Base-by-base conservation (phyloP, 1,140 invertebrate genomes). In the Drosophila mojavensis region DNA sequence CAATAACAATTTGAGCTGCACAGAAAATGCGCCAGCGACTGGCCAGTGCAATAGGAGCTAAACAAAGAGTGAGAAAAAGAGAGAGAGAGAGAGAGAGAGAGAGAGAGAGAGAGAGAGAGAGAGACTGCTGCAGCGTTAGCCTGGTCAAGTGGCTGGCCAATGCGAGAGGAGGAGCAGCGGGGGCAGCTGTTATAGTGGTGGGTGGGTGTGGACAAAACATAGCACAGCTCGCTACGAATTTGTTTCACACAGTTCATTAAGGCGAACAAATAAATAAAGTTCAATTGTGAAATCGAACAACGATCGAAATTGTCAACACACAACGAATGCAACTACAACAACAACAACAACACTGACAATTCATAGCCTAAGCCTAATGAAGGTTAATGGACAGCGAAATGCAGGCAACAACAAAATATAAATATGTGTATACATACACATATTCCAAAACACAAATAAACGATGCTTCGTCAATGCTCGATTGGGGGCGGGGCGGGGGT, bases 191-290 rank as follows among this genome's bases (percentile, higher is more conserved):
- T 59, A 58, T 28, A 30, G 33, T 26, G 26, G 17, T 74, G 68
- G 75, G 65, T 69, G 63, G 75, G 55, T 68, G 33, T 65, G 62
- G 71, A 77, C 58, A 76, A 36, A 72, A 53, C 56, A 26, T 24
- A 64, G 50, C 56, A 59, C 54, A 39, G 15, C 48, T 48, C 50
- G 55, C 63, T 72, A 58, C 75, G 71, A 67, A 71, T 74, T 73
- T 67, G 69, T 86, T 86, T 89, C 84, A 84, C 80, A 89, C 84
- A 88, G 70, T 88, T 89, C 84, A 89, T 89, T 88, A 89, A 79
- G 80, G 39, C 65, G 74, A 71, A 68, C 79, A 88, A 88, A 88
- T 73, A 88, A 88, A 83, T 88, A 83, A 81, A 89, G 61, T 59
- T 89, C 76, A 86, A 86, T 86, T 86, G 82, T 82, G 83, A 77